Evolutionary conservation across 2,888 invertebrate species (phyloP).

Genomic region (Agrotis segetum): DNA sequence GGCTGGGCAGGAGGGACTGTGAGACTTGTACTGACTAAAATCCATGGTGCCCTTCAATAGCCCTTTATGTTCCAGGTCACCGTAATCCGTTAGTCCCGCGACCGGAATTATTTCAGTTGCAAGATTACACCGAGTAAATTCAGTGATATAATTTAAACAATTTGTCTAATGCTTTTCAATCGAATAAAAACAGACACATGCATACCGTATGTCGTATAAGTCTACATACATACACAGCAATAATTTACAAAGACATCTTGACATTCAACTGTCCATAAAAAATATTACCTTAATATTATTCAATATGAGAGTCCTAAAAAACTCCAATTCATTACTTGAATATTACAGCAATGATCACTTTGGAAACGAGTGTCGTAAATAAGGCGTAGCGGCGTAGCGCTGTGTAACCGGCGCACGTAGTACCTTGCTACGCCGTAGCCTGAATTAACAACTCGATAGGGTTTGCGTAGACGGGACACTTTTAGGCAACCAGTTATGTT

Average conservation of each 20-base stretch:
- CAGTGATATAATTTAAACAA: background rate
- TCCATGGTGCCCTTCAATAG: too few species aligned
- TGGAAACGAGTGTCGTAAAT: slow-evolving; percentile 62
- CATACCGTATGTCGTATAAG: too few species aligned
- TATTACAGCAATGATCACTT: slow-evolving; percentile 64
- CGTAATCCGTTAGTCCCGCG: too few species aligned
- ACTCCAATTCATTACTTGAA: slow-evolving; percentile 56
- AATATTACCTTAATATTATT: slow-evolving; percentile 16
- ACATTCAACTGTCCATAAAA: slow-evolving; percentile 13
- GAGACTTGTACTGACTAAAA: too few species aligned
- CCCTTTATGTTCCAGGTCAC: too few species aligned
- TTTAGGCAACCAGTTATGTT: background rate
- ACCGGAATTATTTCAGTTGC: too few species aligned
- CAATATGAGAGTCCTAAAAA: slow-evolving; percentile 36
- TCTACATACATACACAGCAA: too few species aligned
- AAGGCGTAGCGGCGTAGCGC: slow-evolving; percentile 58
- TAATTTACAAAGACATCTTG: background rate
- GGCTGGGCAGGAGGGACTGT: too few species aligned
- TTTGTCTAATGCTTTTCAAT: too few species aligned
- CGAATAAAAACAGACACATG: too few species aligned
- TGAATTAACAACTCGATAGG: slow-evolving; percentile 57
- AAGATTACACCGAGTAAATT: background rate
- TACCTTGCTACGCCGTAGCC: slow-evolving; percentile 61
- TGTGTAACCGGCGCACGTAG: slow-evolving; percentile 65
- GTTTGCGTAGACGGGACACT: slow-evolving; percentile 28